A percentile compares a stretch with the other conserved stretches of the same genome.
These are phyloP conservation scores for Picathartes gymnocephalus DNA, from an alignment of 2,113 vertebrate species.

Conservation along the genomic window DNA sequence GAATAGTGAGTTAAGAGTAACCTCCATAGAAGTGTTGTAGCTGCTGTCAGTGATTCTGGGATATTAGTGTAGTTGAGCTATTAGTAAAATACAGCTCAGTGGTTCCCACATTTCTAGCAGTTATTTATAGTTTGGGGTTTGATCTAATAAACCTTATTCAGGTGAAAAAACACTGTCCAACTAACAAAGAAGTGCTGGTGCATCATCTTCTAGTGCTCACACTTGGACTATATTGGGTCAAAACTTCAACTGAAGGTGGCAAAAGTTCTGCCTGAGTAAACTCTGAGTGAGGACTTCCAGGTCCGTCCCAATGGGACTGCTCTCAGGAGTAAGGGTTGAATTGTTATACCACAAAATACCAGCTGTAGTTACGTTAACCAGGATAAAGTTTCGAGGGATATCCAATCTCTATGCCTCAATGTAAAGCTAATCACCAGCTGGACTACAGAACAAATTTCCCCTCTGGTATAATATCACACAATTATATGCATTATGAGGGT, in stretches of 20 bases:
- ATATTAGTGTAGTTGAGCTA: neutral
- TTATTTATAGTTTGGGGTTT: neutral
- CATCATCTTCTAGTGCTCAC: neutral
- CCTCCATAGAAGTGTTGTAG: neutral
- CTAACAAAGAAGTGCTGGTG: neutral
- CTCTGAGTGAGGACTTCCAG: neutral
- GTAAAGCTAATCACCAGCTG: slow-evolving; percentile 67
- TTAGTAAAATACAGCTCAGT: neutral
- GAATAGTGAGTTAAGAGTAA: neutral
- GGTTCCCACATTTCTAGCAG: neutral
- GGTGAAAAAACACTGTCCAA: neutral
- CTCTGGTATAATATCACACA: slow-evolving; percentile 61
- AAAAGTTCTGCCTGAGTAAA: slow-evolving; percentile 6
- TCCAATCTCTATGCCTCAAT: slow-evolving; percentile 48
- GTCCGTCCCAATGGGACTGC: slow-evolving; percentile 4
- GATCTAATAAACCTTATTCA: neutral
- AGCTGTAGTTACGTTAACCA: slow-evolving; percentile 60
- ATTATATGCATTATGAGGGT: slow-evolving; percentile 63
- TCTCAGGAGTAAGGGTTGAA: slow-evolving; percentile 40
- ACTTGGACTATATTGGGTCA: neutral
- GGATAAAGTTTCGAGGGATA: slow-evolving; percentile 61
- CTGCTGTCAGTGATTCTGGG: neutral
- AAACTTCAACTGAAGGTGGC: neutral
- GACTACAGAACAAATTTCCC: slow-evolving; percentile 61
- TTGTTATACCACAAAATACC: slow-evolving; percentile 59